phyloP scores from a whole-genome alignment of 2,888 invertebrate species.

The Tuta absoluta region DNA sequence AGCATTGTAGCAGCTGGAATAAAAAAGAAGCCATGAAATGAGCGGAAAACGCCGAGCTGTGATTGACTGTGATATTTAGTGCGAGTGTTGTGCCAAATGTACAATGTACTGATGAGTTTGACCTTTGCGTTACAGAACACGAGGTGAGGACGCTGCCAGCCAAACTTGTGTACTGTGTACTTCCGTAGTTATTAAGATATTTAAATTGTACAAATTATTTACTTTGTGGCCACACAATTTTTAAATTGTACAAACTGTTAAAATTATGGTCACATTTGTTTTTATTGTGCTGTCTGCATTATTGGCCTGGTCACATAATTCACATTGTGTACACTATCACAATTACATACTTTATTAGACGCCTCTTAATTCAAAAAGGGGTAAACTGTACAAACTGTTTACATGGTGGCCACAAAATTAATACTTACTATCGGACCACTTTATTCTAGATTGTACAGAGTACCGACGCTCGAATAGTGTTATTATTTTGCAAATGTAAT shows the following conservation, averaged over 20 bases:
- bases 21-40: conserved; percentile 23
- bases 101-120: conserved; percentile 25
- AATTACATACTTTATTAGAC: too few relatives aligned
- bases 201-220: too few relatives aligned
- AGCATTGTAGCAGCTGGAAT: conserved; percentile 11
- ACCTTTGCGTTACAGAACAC: conserved; percentile 22
- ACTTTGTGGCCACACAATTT: too few relatives aligned
- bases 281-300: too few relatives aligned
- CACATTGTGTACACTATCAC: too few relatives aligned
- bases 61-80: conserved; percentile 37
- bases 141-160: not conserved
- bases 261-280: too few relatives aligned
- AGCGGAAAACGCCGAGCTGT: conserved; percentile 26
- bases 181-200: not conserved
- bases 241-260: not conserved
- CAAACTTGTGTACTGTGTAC: conserved; percentile 13
- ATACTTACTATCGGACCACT: too few relatives aligned
- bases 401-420: not conserved
- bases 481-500: not conserved
- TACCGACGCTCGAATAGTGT: not conserved
- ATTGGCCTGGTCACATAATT: too few relatives aligned
- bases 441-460: too few relatives aligned
- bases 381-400: too few relatives aligned
- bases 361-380: too few relatives aligned
- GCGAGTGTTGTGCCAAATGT: conserved; percentile 28